Evolutionary conservation across 2,888 invertebrate genomes (phyloP).

Genomic region (Anticlea derivata): DNA sequence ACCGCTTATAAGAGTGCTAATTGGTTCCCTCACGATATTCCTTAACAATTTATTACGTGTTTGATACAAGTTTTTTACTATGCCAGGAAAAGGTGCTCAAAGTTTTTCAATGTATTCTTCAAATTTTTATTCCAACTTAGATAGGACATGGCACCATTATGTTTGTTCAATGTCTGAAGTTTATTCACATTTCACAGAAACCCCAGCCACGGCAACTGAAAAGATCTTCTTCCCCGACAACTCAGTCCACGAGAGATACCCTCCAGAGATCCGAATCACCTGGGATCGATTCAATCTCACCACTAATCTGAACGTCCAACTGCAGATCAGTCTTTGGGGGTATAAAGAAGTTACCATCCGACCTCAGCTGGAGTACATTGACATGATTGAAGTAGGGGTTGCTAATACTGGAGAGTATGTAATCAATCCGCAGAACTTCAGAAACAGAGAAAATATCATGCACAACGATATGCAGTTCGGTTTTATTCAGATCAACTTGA

Average conservation of each 20-base stretch:
- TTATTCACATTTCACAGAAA: conserved; percentile 83
- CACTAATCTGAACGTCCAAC: conserved; percentile 88
- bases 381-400: conserved; percentile 86
- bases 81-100: too few relatives aligned
- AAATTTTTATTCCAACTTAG: too few relatives aligned
- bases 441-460: conserved; percentile 87
- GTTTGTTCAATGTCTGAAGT: neutral
- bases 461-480: conserved; percentile 92
- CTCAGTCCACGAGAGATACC: conserved; percentile 88
- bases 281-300: conserved; percentile 95
- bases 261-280: conserved; percentile 89
- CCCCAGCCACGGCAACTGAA: conserved; percentile 93
- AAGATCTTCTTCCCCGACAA: conserved; percentile 92
- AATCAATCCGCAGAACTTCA: conserved; percentile 89
- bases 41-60: too few relatives aligned
- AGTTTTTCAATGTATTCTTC: too few relatives aligned
- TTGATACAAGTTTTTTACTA: too few relatives aligned
- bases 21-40: too few relatives aligned
- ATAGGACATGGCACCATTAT: too few relatives aligned
- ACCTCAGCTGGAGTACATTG: conserved; percentile 93
- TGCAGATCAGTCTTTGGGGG: conserved; percentile 94
- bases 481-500: conserved; percentile 93
- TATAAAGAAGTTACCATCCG: conserved; percentile 92
- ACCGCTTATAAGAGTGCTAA: too few relatives aligned
- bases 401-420: conserved; percentile 89